Evolutionary conservation across 2,797 vertebrate species (phyloP).

Genomic region (Poliocrania exsul): DNA sequence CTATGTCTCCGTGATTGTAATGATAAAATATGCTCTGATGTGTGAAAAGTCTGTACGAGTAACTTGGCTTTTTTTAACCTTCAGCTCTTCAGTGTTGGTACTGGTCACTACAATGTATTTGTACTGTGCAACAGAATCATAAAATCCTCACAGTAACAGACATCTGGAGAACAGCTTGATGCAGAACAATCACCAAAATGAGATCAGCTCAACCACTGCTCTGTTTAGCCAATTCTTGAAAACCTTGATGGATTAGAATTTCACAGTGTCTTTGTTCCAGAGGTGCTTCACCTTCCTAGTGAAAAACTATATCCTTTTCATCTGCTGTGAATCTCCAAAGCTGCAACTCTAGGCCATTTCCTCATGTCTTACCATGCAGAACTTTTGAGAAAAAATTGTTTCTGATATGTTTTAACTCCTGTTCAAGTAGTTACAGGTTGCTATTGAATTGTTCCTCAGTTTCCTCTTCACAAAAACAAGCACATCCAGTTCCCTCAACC

Average conservation of each 20-base stretch:
- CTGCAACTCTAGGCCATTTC: neutral
- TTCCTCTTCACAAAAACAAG: neutral
- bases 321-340: neutral
- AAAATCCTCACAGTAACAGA: neutral
- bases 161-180: neutral
- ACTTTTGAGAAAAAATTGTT: neutral
- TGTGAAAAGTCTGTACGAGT: neutral
- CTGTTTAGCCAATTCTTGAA: neutral
- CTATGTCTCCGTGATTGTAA: neutral
- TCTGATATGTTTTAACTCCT: neutral
- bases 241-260: neutral
- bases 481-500: neutral
- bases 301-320: neutral
- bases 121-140: neutral
- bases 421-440: neutral
- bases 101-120: neutral
- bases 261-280: neutral
- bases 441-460: neutral
- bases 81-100: neutral
- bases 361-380: neutral
- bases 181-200: neutral
- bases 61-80: neutral
- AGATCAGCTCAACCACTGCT: neutral
- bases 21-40: neutral
- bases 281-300: neutral